These are phyloP conservation scores for Sarcophaga carnaria DNA, from an alignment of 2,888 invertebrate species.

Conservation along the genomic window DNA sequence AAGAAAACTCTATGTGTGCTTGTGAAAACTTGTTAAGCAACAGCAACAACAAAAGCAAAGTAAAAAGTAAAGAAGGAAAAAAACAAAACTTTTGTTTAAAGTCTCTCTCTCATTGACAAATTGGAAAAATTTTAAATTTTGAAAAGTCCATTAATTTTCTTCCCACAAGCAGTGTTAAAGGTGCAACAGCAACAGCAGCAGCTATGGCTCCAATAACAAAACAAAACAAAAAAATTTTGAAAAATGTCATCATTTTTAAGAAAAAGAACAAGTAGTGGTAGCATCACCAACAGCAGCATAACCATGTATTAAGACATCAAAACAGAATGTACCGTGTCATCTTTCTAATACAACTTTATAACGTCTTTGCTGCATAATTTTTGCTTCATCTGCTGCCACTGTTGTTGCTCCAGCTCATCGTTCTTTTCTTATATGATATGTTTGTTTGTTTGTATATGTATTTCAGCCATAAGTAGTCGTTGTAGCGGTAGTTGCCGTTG, in stretches of 20 bases:
- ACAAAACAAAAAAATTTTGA: constrained; percentile 10
- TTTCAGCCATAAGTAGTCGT: no score
- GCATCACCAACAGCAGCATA: no score
- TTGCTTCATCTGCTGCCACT: constrained; percentile 8
- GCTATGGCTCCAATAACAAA: background rate
- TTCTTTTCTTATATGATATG: no score
- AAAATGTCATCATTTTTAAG: constrained; percentile 37
- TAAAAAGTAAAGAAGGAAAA: constrained; percentile 31
- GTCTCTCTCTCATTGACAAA: constrained; percentile 56
- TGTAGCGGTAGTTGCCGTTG: no score
- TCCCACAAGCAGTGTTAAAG: constrained; percentile 36
- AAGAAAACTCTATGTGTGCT: no score
- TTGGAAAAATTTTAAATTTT: constrained; percentile 64
- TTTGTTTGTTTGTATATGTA: no score
- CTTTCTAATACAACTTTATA: constrained; percentile 56
- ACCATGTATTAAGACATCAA: constrained; percentile 43
- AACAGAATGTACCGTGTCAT: constrained; percentile 40
- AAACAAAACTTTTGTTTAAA: no score
- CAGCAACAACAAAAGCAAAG: constrained; percentile 44
- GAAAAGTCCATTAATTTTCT: constrained; percentile 68
- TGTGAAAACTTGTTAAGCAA: constrained; percentile 37
- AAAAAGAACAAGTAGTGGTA: background rate
- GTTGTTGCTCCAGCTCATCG: background rate
- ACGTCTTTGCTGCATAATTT: constrained; percentile 5
- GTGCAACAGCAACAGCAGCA: background rate